These are phyloP conservation scores for Dicroscelio sp. DNA, from an alignment of 2,888 invertebrate species.

Conservation along the genomic window DNA sequence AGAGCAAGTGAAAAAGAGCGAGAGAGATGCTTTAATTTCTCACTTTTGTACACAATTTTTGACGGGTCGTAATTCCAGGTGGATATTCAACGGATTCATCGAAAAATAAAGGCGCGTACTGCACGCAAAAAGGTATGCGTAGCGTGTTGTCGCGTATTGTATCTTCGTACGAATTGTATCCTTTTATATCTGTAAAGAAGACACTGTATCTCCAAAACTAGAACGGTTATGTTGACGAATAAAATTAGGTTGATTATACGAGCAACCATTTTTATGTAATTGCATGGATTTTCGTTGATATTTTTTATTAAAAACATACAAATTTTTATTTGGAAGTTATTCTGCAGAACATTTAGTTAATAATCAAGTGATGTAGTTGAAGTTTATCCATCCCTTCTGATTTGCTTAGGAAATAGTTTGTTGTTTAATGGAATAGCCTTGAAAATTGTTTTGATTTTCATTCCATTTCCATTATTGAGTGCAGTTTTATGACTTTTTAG, in stretches of 20 bases:
- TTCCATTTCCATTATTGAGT: no score
- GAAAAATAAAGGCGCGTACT: conserved; percentile 74
- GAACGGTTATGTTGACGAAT: conserved; percentile 79
- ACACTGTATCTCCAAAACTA: conserved; percentile 74
- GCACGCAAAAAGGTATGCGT: conserved; percentile 57
- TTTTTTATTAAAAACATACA: neutral
- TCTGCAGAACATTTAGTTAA: no score
- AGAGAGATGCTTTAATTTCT: conserved; percentile 76
- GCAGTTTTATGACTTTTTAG: no score
- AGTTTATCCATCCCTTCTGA: no score
- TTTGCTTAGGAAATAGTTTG: no score
- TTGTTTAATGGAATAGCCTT: no score
- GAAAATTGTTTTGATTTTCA: no score
- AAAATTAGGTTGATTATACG: conserved; percentile 78
- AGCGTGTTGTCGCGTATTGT: conserved; percentile 53
- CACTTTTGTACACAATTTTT: conserved; percentile 80
- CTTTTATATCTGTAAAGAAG: conserved; percentile 81
- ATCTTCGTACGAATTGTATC: conserved; percentile 75
- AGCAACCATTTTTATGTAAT: conserved; percentile 35
- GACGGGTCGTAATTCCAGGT: conserved; percentile 50
- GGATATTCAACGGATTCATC: conserved; percentile 66
- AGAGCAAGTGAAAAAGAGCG: neutral
- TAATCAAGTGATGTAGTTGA: no score
- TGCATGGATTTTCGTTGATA: neutral
- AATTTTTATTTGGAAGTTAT: no score